These are phyloP conservation scores for Daktulosphaira vitifoliae DNA, from an alignment of 1,140 invertebrate genomes.

Conservation along the genomic window DNA sequence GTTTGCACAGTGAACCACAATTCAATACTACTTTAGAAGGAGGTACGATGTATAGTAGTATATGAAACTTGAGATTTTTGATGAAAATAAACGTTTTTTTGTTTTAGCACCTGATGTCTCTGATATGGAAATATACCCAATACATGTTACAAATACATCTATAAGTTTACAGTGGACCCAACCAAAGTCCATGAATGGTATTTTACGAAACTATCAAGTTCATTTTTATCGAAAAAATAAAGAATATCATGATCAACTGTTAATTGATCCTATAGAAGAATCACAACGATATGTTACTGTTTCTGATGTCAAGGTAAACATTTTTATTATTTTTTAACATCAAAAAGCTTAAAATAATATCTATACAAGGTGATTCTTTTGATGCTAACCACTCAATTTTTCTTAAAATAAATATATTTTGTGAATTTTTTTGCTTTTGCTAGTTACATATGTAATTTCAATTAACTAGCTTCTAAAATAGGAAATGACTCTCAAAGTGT, in stretches of 20 bases:
- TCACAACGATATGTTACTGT: constrained; percentile 24
- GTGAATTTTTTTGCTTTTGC: too few species aligned
- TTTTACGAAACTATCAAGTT: constrained; percentile 62
- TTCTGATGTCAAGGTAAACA: not conserved
- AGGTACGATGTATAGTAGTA: not conserved
- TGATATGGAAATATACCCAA: constrained; percentile 49
- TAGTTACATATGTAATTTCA: too few species aligned
- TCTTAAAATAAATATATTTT: too few species aligned
- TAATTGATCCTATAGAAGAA: constrained; percentile 27
- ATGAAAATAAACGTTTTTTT: not conserved
- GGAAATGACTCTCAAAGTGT: too few species aligned
- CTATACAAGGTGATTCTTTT: too few species aligned
- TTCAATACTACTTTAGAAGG: constrained; percentile 66
- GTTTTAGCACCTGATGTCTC: constrained; percentile 47
- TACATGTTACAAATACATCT: constrained; percentile 56
- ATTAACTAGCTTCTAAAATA: too few species aligned
- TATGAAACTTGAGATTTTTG: not conserved
- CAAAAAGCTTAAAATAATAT: too few species aligned
- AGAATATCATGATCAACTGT: constrained; percentile 43
- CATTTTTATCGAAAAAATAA: not conserved
- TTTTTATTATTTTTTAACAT: not conserved
- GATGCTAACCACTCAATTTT: too few species aligned
- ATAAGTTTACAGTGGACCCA: constrained; percentile 58
- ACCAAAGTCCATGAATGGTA: constrained; percentile 62
- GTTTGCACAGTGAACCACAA: constrained; percentile 57